A percentile compares a stretch with the other conserved stretches of the same genome.
phyloP scores from a whole-genome alignment of 2,888 invertebrate species.

The Ypsolopha scabrella region DNA sequence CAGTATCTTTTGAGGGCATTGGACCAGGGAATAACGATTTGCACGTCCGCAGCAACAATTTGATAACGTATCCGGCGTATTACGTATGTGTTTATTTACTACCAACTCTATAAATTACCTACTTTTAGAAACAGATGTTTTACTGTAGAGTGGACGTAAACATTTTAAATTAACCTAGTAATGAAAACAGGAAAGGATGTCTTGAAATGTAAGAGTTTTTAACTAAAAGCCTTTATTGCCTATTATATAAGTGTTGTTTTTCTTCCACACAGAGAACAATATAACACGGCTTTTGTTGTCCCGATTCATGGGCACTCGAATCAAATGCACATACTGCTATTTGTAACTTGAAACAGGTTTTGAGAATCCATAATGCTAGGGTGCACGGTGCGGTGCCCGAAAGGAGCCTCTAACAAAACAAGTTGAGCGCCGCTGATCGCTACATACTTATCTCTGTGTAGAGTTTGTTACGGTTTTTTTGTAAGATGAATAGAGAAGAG shows the following conservation, averaged over 20 bases:
- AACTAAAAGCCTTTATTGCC: too few species aligned
- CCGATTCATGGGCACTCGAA: too few species aligned
- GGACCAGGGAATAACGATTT: conserved; percentile 31
- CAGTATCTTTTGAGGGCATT: conserved; percentile 46
- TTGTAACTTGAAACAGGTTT: conserved; percentile 42
- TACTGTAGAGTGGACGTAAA: not conserved
- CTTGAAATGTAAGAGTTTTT: too few species aligned
- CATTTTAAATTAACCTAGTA: too few species aligned
- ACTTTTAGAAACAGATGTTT: conserved; percentile 6
- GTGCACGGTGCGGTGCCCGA: conserved; percentile 24
- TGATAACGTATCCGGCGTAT: conserved; percentile 38
- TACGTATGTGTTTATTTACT: not conserved
- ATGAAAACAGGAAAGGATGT: too few species aligned
- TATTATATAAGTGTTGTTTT: too few species aligned
- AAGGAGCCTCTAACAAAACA: conserved; percentile 28
- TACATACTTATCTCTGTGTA: conserved; percentile 23
- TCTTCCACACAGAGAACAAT: too few species aligned
- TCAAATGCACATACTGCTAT: too few species aligned
- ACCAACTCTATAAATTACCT: too few species aligned
- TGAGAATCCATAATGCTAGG: conserved; percentile 30
- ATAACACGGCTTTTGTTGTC: too few species aligned
- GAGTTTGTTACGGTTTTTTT: conserved; percentile 31
- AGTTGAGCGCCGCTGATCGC: conserved; percentile 19
- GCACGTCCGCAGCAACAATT: conserved; percentile 26
- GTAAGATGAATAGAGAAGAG: conserved; percentile 32